phyloP scores from a whole-genome alignment of 2,113 vertebrate species.

The Euleptes europaea region DNA sequence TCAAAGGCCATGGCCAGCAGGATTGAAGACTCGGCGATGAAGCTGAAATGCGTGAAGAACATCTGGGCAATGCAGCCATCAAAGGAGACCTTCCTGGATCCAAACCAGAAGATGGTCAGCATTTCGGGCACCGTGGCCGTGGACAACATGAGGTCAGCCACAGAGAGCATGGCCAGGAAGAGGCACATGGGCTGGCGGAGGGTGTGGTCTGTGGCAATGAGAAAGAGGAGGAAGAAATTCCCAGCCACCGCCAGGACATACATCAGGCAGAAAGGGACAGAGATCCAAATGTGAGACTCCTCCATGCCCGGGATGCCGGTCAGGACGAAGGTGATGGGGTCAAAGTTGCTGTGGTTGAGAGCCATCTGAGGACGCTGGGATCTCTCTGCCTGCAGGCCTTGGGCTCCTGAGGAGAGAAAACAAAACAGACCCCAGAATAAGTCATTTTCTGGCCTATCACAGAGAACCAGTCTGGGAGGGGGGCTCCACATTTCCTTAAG shows the following conservation, averaged over 20 bases:
- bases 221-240: slow-evolving; percentile 39
- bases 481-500: neutral
- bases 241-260: slow-evolving; percentile 38
- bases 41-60: slow-evolving; percentile 74
- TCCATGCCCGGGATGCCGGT: slow-evolving; percentile 69
- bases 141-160: slow-evolving; percentile 63
- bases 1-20: slow-evolving; percentile 71
- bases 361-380: neutral
- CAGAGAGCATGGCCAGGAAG: slow-evolving; percentile 64
- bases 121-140: slow-evolving; percentile 69
- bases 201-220: slow-evolving; percentile 50
- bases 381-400: fast-evolving
- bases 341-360: slow-evolving; percentile 64
- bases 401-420: neutral
- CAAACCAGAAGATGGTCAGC: slow-evolving; percentile 71
- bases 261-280: slow-evolving; percentile 68
- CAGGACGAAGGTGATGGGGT: slow-evolving; percentile 66
- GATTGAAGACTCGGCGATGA: slow-evolving; percentile 63
- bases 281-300: slow-evolving; percentile 68
- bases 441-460: fast-evolving
- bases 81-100: slow-evolving; percentile 58
- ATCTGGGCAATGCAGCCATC: slow-evolving; percentile 71
- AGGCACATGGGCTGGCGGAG: slow-evolving; percentile 70
- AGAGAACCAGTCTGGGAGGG: neutral
- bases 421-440: neutral